These are phyloP conservation scores for Meloidogyne exigua DNA, from an alignment of 1,140 invertebrate species.

Conservation along the genomic window DNA sequence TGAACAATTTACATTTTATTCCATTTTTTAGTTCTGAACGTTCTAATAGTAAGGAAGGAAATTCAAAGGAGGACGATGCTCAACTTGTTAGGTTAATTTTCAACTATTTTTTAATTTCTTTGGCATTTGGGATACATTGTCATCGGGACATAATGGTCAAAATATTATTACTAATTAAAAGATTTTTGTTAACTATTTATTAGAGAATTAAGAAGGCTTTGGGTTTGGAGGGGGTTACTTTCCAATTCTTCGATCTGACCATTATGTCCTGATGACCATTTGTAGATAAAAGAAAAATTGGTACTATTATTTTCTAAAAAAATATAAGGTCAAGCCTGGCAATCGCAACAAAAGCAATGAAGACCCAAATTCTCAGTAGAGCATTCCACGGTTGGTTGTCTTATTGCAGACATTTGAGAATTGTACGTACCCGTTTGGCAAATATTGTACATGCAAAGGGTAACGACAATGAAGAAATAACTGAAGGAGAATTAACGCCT, in stretches of 20 bases:
- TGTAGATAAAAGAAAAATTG: no score
- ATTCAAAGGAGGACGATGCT: conserved; percentile 12
- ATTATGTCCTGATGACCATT: no score
- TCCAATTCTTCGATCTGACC: no score
- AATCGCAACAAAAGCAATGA: conserved; percentile 87
- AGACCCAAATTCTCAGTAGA: conserved; percentile 84
- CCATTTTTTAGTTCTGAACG: background rate
- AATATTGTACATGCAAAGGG: conserved; percentile 71
- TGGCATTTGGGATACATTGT: no score
- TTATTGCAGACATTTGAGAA: conserved; percentile 85
- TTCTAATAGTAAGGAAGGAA: conserved; percentile 6
- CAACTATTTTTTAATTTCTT: no score
- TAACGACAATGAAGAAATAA: background rate
- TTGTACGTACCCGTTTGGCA: conserved; percentile 83
- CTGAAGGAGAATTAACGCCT: conserved; percentile 10
- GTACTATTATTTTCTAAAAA: no score
- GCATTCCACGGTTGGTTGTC: conserved; percentile 93
- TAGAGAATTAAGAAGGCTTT: no score
- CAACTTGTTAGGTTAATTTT: conserved; percentile 10
- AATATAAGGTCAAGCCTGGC: conserved; percentile 51
- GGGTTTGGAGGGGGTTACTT: no score
- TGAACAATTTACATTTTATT: background rate
- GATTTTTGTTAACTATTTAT: no score
- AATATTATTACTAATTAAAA: no score
- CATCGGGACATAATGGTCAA: no score